phyloP scores from a whole-genome alignment of 2,888 invertebrate species.

The Polymixis lichenea region DNA sequence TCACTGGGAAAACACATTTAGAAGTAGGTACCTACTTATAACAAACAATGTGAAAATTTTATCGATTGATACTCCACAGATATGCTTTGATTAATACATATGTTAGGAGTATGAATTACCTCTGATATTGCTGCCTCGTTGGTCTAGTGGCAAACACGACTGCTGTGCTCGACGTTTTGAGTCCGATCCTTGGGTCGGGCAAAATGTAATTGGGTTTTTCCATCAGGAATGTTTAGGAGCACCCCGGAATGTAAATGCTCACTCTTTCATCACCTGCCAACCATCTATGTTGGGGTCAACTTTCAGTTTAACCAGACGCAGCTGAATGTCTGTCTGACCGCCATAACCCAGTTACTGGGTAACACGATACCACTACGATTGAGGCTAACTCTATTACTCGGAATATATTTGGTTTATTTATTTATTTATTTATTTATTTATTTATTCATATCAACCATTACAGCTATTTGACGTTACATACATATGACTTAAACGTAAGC shows the following conservation, averaged over 20 bases:
- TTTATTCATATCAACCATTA: too few relatives aligned
- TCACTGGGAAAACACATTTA: constrained; percentile 13
- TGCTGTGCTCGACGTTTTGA: not conserved
- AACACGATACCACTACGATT: too few relatives aligned
- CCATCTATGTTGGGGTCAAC: not conserved
- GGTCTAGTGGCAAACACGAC: not conserved
- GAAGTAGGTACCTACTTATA: not conserved
- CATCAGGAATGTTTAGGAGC: too few relatives aligned
- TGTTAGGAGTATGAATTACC: not conserved
- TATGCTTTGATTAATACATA: not conserved
- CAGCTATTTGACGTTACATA: too few relatives aligned
- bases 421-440: too few relatives aligned
- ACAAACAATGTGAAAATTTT: not conserved
- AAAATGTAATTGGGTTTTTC: not conserved
- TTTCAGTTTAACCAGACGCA: not conserved
- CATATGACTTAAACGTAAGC: too few relatives aligned
- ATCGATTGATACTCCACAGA: not conserved
- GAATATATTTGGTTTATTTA: too few relatives aligned
- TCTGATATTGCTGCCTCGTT: not conserved
- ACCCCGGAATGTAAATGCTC: not conserved
- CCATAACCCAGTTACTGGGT: not conserved
- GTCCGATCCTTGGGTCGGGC: not conserved
- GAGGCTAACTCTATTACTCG: too few relatives aligned
- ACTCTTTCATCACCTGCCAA: not conserved
- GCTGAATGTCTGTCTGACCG: not conserved